These are phyloP conservation scores for Sapajus apella DNA, from an alignment of 2,113 vertebrate species.

Conservation along the genomic window DNA sequence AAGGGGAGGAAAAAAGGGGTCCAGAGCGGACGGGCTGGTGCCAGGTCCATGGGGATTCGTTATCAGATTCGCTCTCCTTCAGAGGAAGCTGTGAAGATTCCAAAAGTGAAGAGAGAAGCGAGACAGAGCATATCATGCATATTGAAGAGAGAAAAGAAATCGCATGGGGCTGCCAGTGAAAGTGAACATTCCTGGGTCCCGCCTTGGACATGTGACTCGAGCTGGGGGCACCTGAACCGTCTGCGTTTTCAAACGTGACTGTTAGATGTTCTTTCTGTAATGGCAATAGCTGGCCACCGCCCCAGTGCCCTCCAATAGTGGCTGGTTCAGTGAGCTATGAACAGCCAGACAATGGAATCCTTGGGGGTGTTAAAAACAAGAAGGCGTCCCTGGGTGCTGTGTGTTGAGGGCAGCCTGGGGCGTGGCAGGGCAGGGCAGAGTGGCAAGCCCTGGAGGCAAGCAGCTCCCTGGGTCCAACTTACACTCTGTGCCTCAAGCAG, in stretches of 20 bases:
- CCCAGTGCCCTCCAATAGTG: rapidly evolving
- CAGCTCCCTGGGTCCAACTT: no score
- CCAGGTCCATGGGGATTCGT: rapidly evolving
- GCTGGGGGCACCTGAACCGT: background rate
- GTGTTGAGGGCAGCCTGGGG: background rate
- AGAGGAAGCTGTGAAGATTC: background rate
- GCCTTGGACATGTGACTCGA: background rate
- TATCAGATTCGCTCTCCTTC: background rate
- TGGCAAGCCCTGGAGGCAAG: background rate
- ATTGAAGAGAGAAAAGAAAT: background rate
- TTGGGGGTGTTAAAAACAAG: background rate
- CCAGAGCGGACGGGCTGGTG: background rate
- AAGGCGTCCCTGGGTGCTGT: rapidly evolving
- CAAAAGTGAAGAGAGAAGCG: background rate
- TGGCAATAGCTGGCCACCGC: background rate
- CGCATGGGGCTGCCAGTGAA: background rate
- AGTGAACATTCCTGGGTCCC: background rate
- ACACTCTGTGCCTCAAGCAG: background rate
- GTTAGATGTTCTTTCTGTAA: background rate
- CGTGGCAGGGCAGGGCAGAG: background rate
- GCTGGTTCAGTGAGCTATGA: background rate
- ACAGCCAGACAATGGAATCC: no score
- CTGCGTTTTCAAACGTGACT: background rate
- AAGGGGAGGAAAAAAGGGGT: background rate
- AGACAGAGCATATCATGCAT: background rate